Evolutionary conservation across 2,888 invertebrate species (phyloP).

Genomic region (Piscicola geometra): DNA sequence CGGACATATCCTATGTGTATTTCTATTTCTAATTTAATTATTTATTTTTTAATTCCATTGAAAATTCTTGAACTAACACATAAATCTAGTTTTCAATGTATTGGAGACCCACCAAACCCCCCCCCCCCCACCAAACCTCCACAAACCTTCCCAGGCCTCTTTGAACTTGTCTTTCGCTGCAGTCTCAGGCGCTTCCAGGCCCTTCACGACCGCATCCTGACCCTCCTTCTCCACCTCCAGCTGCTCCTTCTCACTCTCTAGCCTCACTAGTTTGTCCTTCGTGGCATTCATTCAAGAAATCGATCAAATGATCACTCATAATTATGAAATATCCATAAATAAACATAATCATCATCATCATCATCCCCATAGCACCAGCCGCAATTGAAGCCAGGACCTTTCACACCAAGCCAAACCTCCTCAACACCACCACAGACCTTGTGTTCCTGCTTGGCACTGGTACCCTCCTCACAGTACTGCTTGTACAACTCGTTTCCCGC

Average conservation of each 20-base stretch:
- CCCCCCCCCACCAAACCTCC: not conserved
- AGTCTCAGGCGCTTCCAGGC: conserved; percentile 67
- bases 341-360: too few species aligned
- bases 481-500: conserved; percentile 63
- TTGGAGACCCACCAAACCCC: not conserved
- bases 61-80: too few species aligned
- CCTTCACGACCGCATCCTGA: conserved; percentile 36
- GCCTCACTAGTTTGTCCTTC: conserved; percentile 66
- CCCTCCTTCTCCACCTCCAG: conserved; percentile 37
- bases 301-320: too few species aligned
- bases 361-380: not conserved
- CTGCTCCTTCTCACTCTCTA: conserved; percentile 65
- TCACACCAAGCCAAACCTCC: not conserved
- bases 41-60: too few species aligned
- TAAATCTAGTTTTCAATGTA: too few species aligned
- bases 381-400: not conserved
- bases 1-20: too few species aligned
- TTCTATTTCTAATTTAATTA: too few species aligned
- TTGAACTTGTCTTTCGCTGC: conserved; percentile 63
- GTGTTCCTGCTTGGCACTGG: conserved; percentile 67
- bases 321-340: not conserved
- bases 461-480: conserved; percentile 60
- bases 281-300: too few species aligned
- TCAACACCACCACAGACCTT: conserved; percentile 35
- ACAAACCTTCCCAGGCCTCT: conserved; percentile 55